Evolutionary conservation across 1,140 invertebrate genomes (phyloP), one percentile per base, ranked within the genome.

Genomic region (Brachionus rubens): DNA sequence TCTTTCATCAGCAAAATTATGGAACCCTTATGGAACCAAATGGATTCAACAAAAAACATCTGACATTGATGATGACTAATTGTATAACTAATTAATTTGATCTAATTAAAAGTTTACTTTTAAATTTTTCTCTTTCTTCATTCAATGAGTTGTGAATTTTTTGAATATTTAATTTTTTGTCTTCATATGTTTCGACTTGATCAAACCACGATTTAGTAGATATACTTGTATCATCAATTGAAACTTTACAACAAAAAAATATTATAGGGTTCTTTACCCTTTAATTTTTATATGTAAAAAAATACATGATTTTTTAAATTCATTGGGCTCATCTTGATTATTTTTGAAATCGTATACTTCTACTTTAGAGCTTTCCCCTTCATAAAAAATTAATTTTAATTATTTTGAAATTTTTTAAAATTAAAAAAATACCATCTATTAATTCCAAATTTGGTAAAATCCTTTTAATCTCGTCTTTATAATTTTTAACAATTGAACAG

Each of bases 401-500:
- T 21, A 67, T 24, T 10, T 46, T 9, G 14, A 41, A 67, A 24
- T 46, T 12, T 2, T 1, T 46, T 50, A 50, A 50, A 26, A 4
- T 4, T 19, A 3, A 26, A 50, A 54, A 21, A 48, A 50, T 12
- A 72, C 68, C 68, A 72, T 72, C 68, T 6, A 72, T 46, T 6
- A 50, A 40, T 26, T 72, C 68, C 12, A 72, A 46, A 33, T 72
- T 36, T 36, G 68, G 68, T 4, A 72, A 52, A 14, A 72, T 21
- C 5, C n/a, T 28, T 1, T 54, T 48, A 12, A 72, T 5, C 1
- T 41, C 30, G 28, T 19, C 41, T 36, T 33, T 54, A 36, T 72
- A 72, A 50, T 52, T 40, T 50, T 33, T n/a, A 33, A 33, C 7
- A 28, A 6, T 54, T 24, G 5, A 24, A 19, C 68, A 72, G 3